A percentile compares a stretch with the other conserved stretches of the same genome.
Conservation (phyloP, 2,113 vertebrate genomes). For the Lophura nycthemera region DNA sequence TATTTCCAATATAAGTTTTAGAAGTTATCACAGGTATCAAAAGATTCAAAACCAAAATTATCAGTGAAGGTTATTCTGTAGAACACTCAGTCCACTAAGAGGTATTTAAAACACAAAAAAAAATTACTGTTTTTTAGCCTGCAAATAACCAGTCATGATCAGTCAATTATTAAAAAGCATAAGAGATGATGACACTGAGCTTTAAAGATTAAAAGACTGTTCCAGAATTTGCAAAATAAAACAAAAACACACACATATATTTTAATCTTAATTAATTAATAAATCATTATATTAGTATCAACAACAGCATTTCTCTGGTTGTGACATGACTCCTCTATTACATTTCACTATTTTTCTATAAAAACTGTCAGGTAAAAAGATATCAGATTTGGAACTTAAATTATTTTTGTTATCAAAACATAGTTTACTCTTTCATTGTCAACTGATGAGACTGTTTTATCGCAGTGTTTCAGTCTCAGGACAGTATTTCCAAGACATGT, state of each 20-base stretch:
- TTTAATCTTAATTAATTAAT: neutral
- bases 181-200: neutral
- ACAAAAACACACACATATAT: neutral
- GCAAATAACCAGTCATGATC: neutral
- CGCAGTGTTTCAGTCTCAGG: neutral
- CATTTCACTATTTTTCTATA: neutral
- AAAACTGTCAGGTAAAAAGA: neutral
- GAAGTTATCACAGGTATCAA: neutral
- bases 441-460: neutral
- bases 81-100: neutral
- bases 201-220: neutral
- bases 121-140: neutral
- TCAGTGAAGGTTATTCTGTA: neutral
- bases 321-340: neutral
- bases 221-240: neutral
- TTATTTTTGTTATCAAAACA: neutral
- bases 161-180: neutral
- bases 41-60: neutral
- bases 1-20: neutral
- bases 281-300: neutral
- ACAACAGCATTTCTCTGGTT: neutral
- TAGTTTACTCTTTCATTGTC: neutral
- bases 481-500: neutral
- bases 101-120: neutral
- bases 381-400: neutral